Conservation (phyloP, 2,888 invertebrate genomes). For the Hydraecia micacea region DNA sequence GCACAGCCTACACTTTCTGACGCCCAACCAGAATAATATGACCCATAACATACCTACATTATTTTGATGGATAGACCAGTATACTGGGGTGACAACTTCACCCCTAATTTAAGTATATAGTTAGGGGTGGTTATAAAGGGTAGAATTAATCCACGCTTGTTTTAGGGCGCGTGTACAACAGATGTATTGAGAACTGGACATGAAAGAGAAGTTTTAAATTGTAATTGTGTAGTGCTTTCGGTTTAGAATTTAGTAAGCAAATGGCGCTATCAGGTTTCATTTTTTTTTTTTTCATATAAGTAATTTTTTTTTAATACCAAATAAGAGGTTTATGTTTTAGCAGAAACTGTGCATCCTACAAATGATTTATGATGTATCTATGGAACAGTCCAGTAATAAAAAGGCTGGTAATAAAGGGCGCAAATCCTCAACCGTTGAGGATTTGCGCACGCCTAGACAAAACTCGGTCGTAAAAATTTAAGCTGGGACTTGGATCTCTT, state of each 20-base stretch:
- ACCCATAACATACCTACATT: constrained; percentile 46
- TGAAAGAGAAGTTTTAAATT: constrained; percentile 30
- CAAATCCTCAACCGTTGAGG: not conserved
- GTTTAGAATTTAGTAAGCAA: constrained; percentile 15
- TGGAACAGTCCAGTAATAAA: not conserved
- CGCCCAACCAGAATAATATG: constrained; percentile 43
- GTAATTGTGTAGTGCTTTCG: constrained; percentile 33
- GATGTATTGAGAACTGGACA: constrained; percentile 53
- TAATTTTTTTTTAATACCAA: not conserved
- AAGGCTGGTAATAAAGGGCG: not conserved
- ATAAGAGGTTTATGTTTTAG: not conserved
- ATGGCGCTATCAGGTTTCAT: not conserved
- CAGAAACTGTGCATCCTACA: not conserved
- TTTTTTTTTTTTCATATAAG: too few relatives aligned
- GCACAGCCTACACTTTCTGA: constrained; percentile 23
- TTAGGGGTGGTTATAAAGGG: constrained; percentile 64
- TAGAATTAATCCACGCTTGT: constrained; percentile 66
- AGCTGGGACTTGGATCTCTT: not conserved
- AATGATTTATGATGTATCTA: not conserved
- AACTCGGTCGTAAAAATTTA: not conserved
- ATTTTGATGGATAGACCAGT: constrained; percentile 64
- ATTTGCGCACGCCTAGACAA: constrained; percentile 9
- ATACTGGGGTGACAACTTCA: constrained; percentile 65
- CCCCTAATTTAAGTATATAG: constrained; percentile 67
- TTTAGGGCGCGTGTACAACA: constrained; percentile 58